Evolutionary conservation across 2,797 vertebrate species (phyloP).

Genomic region (Brachymystax lenok): DNA sequence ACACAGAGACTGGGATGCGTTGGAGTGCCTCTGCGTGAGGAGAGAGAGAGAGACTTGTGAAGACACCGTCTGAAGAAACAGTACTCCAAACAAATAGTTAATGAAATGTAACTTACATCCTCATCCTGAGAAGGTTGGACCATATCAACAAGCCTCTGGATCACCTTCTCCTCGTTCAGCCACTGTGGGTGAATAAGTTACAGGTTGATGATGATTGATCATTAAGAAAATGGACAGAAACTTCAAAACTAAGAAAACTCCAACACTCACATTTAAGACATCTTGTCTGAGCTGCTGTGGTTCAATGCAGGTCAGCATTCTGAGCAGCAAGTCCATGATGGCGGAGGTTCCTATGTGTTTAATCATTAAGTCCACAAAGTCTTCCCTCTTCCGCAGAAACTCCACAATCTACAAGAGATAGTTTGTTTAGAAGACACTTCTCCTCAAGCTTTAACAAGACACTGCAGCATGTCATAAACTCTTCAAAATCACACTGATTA

Average conservation of each 20-base stretch:
- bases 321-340: constrained; percentile 96
- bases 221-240: background rate
- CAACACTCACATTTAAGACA: constrained; percentile 88
- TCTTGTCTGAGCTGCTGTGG: constrained; percentile 95
- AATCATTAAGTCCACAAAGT: constrained; percentile 96
- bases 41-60: constrained; percentile 9
- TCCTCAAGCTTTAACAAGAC: background rate
- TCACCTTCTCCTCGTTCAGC: constrained; percentile 96
- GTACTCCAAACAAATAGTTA: background rate
- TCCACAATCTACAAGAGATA: constrained; percentile 86
- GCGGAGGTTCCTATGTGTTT: constrained; percentile 99
- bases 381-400: constrained; percentile 92
- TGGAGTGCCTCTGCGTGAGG: constrained; percentile 90
- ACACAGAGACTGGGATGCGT: constrained; percentile 97
- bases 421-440: background rate
- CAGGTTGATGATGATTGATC: background rate
- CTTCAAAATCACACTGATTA: background rate
- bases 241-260: background rate
- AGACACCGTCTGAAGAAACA: background rate
- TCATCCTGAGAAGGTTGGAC: constrained; percentile 97
- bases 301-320: constrained; percentile 97
- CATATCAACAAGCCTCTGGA: constrained; percentile 95
- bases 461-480: background rate
- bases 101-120: constrained; percentile 83
- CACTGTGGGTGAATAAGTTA: constrained; percentile 74